Conservation (phyloP, 2,888 invertebrate species). For the Hirtodrosophila histrioides region DNA sequence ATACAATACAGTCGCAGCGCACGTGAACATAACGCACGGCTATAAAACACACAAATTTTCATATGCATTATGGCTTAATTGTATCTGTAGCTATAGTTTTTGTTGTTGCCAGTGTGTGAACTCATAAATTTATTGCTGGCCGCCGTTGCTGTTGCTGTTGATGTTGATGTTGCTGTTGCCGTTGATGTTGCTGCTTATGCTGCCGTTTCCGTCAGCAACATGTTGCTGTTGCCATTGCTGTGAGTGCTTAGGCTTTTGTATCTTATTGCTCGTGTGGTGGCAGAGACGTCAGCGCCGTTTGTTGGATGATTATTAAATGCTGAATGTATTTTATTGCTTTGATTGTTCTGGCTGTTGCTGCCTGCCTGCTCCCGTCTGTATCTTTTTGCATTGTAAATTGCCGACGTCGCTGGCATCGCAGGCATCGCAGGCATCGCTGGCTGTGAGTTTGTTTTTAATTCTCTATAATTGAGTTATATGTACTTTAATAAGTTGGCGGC, state of each 20-base stretch:
- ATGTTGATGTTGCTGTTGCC: slow-evolving; percentile 16
- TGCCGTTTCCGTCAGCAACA: slow-evolving; percentile 29
- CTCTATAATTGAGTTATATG: slow-evolving; percentile 80
- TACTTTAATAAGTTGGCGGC: slow-evolving; percentile 77
- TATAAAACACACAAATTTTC: slow-evolving; percentile 74
- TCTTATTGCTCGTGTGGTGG: slow-evolving; percentile 3
- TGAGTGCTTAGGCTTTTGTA: slow-evolving; percentile 22
- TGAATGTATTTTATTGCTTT: slow-evolving; percentile 78
- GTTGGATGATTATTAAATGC: slow-evolving; percentile 74
- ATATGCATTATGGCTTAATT: slow-evolving; percentile 79
- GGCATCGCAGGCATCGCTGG: slow-evolving; percentile 19
- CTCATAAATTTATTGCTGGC: slow-evolving; percentile 73
- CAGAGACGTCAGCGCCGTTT: slow-evolving; percentile 41
- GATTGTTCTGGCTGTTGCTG: slow-evolving; percentile 56
- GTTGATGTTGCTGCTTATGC: slow-evolving; percentile 42
- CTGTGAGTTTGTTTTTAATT: slow-evolving; percentile 79
- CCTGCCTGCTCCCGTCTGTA: slow-evolving; percentile 25
- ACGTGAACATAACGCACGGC: slow-evolving; percentile 76
- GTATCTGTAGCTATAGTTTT: slow-evolving; percentile 45
- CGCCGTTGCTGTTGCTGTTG: slow-evolving; percentile 33
- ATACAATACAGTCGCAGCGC: slow-evolving; percentile 65
- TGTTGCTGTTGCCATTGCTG: slow-evolving; percentile 4
- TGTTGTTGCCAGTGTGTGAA: slow-evolving; percentile 47
- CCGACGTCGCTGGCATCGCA: slow-evolving; percentile 60
- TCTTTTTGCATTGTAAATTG: slow-evolving; percentile 75